These are phyloP conservation scores for Vesta saturnalis DNA, from an alignment of 2,888 invertebrate genomes.

Conservation along the genomic window DNA sequence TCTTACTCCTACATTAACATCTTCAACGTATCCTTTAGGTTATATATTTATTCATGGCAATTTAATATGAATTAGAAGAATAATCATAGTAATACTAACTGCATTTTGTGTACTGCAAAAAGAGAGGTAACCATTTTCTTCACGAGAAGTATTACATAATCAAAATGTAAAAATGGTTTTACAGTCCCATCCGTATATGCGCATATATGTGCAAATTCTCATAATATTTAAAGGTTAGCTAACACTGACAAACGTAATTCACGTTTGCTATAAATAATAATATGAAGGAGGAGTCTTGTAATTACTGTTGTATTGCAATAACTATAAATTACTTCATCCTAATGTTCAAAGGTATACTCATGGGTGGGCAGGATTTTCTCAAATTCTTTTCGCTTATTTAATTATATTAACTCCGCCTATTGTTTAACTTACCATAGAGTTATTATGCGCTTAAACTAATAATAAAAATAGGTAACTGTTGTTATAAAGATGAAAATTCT, in stretches of 20 bases:
- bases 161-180: neutral
- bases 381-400: conserved; percentile 37
- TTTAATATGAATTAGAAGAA: conserved; percentile 1
- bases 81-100: too few relatives aligned
- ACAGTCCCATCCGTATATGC: neutral
- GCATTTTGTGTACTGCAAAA: neutral
- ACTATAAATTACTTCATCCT: conserved; percentile 38
- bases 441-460: conserved; percentile 8
- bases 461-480: neutral
- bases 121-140: neutral
- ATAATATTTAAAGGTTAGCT: conserved; percentile 31
- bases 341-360: conserved; percentile 34
- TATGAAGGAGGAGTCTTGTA: conserved; percentile 37
- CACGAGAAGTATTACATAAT: neutral
- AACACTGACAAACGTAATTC: conserved; percentile 34
- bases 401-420: conserved; percentile 35
- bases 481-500: neutral
- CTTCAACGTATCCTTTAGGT: neutral
- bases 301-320: conserved; percentile 39
- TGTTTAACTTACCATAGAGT: conserved; percentile 30
- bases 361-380: conserved; percentile 37
- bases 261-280: conserved; percentile 39
- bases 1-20: too few relatives aligned
- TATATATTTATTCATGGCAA: neutral
- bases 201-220: conserved; percentile 27